Base-by-base conservation (phyloP, 2,797 vertebrate genomes). In the Enteromius unitaeniatus region DNA sequence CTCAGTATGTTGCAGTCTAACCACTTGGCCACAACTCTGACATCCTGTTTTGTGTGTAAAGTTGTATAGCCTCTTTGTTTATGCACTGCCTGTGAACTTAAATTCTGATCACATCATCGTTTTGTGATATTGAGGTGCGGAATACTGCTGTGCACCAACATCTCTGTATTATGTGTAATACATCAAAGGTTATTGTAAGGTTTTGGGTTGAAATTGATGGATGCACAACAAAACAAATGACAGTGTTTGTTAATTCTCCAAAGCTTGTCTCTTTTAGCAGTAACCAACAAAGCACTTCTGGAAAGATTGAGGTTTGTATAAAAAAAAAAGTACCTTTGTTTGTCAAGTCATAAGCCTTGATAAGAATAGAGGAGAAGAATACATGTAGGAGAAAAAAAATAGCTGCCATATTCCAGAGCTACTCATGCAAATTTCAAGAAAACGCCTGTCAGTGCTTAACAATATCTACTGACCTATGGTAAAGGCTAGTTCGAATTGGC, bases 391-490 rank as follows among this genome's bases (percentile, higher is more conserved):
- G n/a, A 19, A 26, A 85, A 87, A 79, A 51, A 55, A 73, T 70
- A 37, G 21, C 64, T 28, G 6, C 49, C 53, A 42, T 62, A 51
- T 79, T 62, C 7, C 26, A 62, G 69, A 68, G 42, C 83, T 55
- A 19, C 65, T 79, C 14, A 83, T 87, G 82, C 83, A 75, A 55
- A 85, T 84, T 79, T 84, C 40, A 79, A 68, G 72, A 85, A 77
- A 87, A 81, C 77, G 76, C 64, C 78, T 84, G 55, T 74, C 69
- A 77, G 37, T 15, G 84, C 67, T 85, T 53, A 77, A 74, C 82
- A 82, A 58, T 84, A 84, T 84, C 86, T 86, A 64, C 37, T 94
- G 89, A 91, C 89, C 93, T 92, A 92, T 92, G 70, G 58, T 87
- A 88, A 91, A 90, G 86, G 82, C 75, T 84, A 85, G 67, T 84